These are phyloP conservation scores for Huso huso DNA, from an alignment of 2,797 vertebrate species.

Conservation along the genomic window DNA sequence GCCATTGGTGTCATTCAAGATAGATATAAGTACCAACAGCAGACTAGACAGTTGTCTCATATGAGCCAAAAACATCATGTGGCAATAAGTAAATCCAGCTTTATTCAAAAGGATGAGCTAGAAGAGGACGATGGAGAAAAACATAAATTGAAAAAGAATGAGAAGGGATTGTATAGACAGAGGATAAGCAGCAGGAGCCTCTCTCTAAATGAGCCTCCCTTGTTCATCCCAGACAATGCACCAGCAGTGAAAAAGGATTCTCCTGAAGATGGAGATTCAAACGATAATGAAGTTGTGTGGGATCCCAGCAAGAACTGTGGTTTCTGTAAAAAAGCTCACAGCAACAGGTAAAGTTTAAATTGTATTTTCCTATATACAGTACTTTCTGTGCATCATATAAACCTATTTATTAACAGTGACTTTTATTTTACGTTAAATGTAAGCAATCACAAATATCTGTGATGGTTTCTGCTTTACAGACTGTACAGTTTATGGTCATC, in stretches of 20 bases:
- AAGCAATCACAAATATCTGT: too few species aligned
- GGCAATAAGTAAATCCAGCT: constrained; percentile 38
- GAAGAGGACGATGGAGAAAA: constrained; percentile 73
- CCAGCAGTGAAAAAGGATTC: constrained; percentile 76
- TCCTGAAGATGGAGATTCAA: constrained; percentile 48
- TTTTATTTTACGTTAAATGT: too few species aligned
- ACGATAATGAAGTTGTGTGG: constrained; percentile 72
- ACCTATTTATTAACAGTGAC: too few species aligned
- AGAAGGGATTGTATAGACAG: constrained; percentile 75
- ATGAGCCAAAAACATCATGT: constrained; percentile 51
- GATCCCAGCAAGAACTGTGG: constrained; percentile 90
- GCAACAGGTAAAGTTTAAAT: constrained; percentile 70
- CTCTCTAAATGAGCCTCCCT: constrained; percentile 86
- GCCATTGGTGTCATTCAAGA: constrained; percentile 45
- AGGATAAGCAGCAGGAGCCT: constrained; percentile 76
- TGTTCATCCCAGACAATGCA: constrained; percentile 96
- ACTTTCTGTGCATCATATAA: too few species aligned
- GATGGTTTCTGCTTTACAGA: too few species aligned
- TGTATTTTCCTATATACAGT: too few species aligned
- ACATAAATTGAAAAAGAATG: constrained; percentile 69
- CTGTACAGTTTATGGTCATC: too few species aligned
- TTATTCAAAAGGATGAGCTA: constrained; percentile 56
- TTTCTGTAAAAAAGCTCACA: constrained; percentile 90
- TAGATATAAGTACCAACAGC: constrained; percentile 37
- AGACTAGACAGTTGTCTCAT: constrained; percentile 30